These are phyloP conservation scores for Darevskia nairensis DNA, from an alignment of 2,797 vertebrate genomes.

Conservation along the genomic window DNA sequence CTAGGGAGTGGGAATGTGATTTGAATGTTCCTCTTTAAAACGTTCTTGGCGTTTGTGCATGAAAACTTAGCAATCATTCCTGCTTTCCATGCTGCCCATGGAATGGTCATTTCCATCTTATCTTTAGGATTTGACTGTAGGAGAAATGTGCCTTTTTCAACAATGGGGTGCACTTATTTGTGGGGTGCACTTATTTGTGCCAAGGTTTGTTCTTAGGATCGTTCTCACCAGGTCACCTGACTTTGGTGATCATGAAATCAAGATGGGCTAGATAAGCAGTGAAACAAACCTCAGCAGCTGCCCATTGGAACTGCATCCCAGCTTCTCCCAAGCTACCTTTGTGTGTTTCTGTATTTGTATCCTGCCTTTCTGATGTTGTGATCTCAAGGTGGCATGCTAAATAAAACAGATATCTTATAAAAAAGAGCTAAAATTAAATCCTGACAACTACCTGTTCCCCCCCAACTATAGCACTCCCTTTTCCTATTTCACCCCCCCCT, in stretches of 20 bases:
- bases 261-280: neutral
- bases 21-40: neutral
- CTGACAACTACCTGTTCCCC: neutral
- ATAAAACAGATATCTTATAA: neutral
- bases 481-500: neutral
- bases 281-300: neutral
- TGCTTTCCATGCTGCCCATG: neutral
- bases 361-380: neutral
- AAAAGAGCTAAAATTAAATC: neutral
- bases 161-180: conserved; percentile 35
- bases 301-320: neutral
- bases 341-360: neutral
- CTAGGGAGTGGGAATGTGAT: neutral
- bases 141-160: neutral
- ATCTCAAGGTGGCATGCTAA: neutral
- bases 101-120: neutral
- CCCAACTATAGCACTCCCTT: too few relatives aligned
- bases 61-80: conserved; percentile 17
- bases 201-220: conserved; percentile 25
- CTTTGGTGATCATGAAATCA: neutral
- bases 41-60: conserved; percentile 25
- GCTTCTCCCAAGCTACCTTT: neutral
- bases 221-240: neutral
- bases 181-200: conserved; percentile 33
- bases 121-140: conserved; percentile 8